Evolutionary conservation across 2,888 invertebrate genomes (phyloP), one percentile per base, ranked within the genome.

Genomic region (Icerya purchasi): DNA sequence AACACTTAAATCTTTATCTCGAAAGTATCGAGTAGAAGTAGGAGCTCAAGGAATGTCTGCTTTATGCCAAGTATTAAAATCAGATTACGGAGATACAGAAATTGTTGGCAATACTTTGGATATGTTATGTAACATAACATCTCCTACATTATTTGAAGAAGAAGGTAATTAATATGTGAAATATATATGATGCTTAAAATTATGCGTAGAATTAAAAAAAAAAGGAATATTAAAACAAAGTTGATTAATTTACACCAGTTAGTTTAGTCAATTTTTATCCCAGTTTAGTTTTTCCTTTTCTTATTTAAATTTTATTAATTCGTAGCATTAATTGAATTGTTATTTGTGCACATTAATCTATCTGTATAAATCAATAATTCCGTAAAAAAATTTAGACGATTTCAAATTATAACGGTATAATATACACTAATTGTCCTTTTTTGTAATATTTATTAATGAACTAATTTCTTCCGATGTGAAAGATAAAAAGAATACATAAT

Each of bases 1-100:
- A 63, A 94, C 93, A 0, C 80, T 98, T 14, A 91, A 91, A 71
- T 89, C 88, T 0, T 74, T 91, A 65, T 90, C 90, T 0, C 79
- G 86, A 70, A 93, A 91, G 68, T 93, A 89, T 71, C 80, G 97
- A 1, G 80, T 98, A 23, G 94, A 97, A 73, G 97, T 99, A 49
- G 98, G 97, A 2, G 92, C 93, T 0, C 85, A 85, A 67, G 86
- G 89, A 69, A 82, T 96, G 86, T 75, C 86, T 71, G 85, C 87
- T 63, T 70, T 86, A 59, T 69, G 73, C 1, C 75, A 84, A 75
- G 86, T 94, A 2, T 72, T 98, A 66, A 86, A 92, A 71, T 79
- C 83, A 62, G 97, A 98, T 72, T 77, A 86, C 67, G 82, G 83
- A 55, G 93, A 96, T 72, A 81, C 84, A 65, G 97, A 98, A 75